A percentile compares a stretch with the other conserved stretches of the same genome.
These are phyloP conservation scores for Heliothis subflexa DNA, from an alignment of 1,140 invertebrate genomes.

Conservation along the genomic window DNA sequence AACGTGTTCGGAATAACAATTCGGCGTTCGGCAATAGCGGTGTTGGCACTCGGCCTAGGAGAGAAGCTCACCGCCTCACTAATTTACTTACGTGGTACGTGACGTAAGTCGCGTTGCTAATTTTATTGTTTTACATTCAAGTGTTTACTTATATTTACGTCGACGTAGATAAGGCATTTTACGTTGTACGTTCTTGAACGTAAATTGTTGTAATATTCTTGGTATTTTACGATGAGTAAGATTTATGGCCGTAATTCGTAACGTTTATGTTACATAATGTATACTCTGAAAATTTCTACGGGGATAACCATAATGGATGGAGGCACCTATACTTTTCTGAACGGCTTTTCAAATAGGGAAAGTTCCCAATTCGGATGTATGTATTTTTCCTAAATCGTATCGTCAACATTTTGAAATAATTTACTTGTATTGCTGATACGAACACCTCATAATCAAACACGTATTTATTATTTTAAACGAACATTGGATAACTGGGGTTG, in stretches of 20 bases:
- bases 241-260: neutral
- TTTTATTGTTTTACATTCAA: slow-evolving; percentile 42
- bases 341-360: too few relatives aligned
- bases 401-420: too few relatives aligned
- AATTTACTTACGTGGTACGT: slow-evolving; percentile 39
- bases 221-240: neutral
- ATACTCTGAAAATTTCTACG: too few relatives aligned
- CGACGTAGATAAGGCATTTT: slow-evolving; percentile 25
- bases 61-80: slow-evolving; percentile 10
- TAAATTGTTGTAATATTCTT: slow-evolving; percentile 6
- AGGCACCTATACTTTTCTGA: too few relatives aligned
- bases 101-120: slow-evolving; percentile 36
- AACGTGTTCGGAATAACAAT: slow-evolving; percentile 77
- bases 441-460: too few relatives aligned
- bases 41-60: slow-evolving; percentile 37
- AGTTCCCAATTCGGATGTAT: too few relatives aligned
- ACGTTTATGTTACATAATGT: too few relatives aligned
- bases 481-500: too few relatives aligned
- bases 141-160: slow-evolving; percentile 25
- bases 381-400: too few relatives aligned
- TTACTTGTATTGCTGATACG: too few relatives aligned
- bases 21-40: slow-evolving; percentile 47
- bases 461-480: too few relatives aligned
- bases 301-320: too few relatives aligned
- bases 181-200: slow-evolving; percentile 2